Evolutionary conservation across 2,888 invertebrate genomes (phyloP).

Genomic region (Ptychoptera contaminata): DNA sequence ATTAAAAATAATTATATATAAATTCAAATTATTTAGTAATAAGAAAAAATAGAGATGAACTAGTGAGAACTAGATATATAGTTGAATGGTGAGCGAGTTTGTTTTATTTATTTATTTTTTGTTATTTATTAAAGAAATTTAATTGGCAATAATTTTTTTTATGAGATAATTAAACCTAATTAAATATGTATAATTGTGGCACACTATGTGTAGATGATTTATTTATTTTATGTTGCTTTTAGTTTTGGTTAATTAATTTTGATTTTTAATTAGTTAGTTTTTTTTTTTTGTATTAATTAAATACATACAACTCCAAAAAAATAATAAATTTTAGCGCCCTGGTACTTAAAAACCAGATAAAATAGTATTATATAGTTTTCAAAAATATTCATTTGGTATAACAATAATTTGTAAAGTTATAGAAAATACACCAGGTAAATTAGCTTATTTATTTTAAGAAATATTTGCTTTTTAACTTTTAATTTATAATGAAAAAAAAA

Average conservation of each 20-base stretch:
- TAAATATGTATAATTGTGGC: conserved; percentile 16
- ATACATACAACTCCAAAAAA: no score
- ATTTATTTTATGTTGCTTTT: background rate
- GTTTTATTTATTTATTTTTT: no score
- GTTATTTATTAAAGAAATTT: no score
- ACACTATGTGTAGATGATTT: conserved; percentile 20
- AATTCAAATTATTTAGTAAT: no score
- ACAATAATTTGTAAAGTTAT: conserved; percentile 37
- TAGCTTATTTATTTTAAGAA: conserved; percentile 10
- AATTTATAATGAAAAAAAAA: background rate
- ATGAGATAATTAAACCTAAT: no score
- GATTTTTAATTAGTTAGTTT: background rate
- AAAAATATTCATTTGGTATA: conserved; percentile 44
- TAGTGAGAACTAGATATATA: no score
- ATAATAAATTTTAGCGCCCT: conserved; percentile 28
- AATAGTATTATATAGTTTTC: conserved; percentile 37
- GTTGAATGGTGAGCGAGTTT: no score
- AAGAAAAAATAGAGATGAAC: no score
- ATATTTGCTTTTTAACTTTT: background rate
- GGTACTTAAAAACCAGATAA: conserved; percentile 48
- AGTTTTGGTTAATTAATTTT: background rate
- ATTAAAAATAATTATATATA: no score
- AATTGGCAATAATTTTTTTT: no score
- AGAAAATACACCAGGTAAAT: conserved; percentile 36
- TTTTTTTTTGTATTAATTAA: conserved; percentile 1